These are phyloP conservation scores for Doryteuthis pealeii DNA, from an alignment of 1,140 invertebrate genomes.

Conservation along the genomic window DNA sequence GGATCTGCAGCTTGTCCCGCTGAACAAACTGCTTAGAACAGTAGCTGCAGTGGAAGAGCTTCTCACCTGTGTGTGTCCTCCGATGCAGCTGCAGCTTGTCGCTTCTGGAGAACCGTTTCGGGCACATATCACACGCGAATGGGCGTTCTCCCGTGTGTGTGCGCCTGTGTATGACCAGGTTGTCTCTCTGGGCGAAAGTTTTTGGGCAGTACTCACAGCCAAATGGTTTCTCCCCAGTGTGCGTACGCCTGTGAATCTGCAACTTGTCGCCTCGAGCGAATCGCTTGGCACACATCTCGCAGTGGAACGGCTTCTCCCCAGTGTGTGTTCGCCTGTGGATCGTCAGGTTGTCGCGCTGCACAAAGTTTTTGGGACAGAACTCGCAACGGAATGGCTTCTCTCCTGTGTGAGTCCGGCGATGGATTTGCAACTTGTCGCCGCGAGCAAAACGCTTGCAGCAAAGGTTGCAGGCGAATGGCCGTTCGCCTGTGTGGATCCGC, in stretches of 20 bases:
- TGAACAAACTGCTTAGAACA: conserved; percentile 86
- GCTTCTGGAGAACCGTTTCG: conserved; percentile 81
- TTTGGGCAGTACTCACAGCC: conserved; percentile 85
- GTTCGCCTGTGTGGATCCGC: conserved; percentile 5
- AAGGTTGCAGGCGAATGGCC: background rate
- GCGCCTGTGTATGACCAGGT: conserved; percentile 50
- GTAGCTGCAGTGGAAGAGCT: conserved; percentile 81
- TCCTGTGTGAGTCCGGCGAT: conserved; percentile 90
- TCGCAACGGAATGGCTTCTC: conserved; percentile 82
- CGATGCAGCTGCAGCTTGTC: conserved; percentile 91
- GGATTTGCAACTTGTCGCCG: conserved; percentile 68
- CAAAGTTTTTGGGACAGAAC: conserved; percentile 91
- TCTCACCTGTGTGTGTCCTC: conserved; percentile 77
- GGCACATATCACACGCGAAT: conserved; percentile 68
- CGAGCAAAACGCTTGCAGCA: conserved; percentile 13
- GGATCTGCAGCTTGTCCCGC: conserved; percentile 87
- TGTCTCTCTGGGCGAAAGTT: conserved; percentile 68
- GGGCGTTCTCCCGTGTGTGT: conserved; percentile 31
- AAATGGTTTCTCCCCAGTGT: conserved; percentile 86
- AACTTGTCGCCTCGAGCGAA: conserved; percentile 81
- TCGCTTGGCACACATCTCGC: conserved; percentile 77
- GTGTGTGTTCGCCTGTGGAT: conserved; percentile 82
- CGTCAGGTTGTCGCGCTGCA: conserved; percentile 17
- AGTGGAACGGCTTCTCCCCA: conserved; percentile 67
- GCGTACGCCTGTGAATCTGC: conserved; percentile 84